Percentiles rank a stretch among this genome's conserved stretches.
Conservation (phyloP, 2,113 vertebrate species). For the Scophthalmus maximus region DNA sequence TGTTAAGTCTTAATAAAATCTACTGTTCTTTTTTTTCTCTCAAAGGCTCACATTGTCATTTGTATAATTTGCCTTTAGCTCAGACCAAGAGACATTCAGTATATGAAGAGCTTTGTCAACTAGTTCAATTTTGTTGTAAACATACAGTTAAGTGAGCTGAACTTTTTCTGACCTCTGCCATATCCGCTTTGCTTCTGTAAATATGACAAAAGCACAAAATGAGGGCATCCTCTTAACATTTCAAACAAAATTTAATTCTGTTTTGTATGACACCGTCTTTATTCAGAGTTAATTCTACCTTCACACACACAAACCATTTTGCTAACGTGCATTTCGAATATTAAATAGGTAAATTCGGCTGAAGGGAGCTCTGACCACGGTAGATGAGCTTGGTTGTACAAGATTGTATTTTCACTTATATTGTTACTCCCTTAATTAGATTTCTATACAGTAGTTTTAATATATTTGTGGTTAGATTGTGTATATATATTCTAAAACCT, state of each 20-base stretch:
- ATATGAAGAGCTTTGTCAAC: slow-evolving; percentile 6
- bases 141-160: not conserved
- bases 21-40: slow-evolving; percentile 39
- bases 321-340: slow-evolving; percentile 42
- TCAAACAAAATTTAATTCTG: not conserved
- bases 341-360: slow-evolving; percentile 40
- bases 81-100: slow-evolving; percentile 18
- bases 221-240: not conserved
- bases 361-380: slow-evolving; percentile 39
- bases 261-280: not conserved
- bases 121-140: not conserved
- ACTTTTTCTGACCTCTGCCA: slow-evolving; percentile 13
- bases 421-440: slow-evolving; percentile 39
- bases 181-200: slow-evolving; percentile 20
- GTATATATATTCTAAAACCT: slow-evolving; percentile 75
- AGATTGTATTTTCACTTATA: slow-evolving; percentile 77
- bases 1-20: slow-evolving; percentile 39
- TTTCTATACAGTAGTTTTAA: slow-evolving; percentile 68
- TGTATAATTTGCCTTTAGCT: slow-evolving; percentile 53
- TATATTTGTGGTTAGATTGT: slow-evolving; percentile 77
- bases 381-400: slow-evolving; percentile 61
- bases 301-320: slow-evolving; percentile 18
- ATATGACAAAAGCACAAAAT: slow-evolving; percentile 1
- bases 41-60: slow-evolving; percentile 25
- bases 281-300: slow-evolving; percentile 8